Conservation (phyloP, 2,888 invertebrate genomes). For the Euphydryas editha region DNA sequence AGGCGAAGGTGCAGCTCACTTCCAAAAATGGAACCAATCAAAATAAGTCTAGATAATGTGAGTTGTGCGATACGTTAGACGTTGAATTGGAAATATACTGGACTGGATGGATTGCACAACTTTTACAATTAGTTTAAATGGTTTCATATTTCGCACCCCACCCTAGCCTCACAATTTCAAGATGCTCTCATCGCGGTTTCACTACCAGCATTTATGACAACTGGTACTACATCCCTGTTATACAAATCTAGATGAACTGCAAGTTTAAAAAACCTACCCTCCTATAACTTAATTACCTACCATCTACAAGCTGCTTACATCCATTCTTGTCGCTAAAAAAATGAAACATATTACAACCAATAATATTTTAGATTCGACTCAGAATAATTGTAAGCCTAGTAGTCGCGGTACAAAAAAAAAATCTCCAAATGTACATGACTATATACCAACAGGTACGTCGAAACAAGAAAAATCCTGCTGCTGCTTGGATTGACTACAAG, state of each 20-base stretch:
- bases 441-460: no score
- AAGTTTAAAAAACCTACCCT: conserved; percentile 6
- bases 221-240: no score
- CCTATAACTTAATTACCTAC: background rate
- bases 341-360: background rate
- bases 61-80: background rate
- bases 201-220: no score
- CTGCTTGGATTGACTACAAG: no score
- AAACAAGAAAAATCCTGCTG: no score
- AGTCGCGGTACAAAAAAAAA: no score
- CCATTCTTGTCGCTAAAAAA: background rate
- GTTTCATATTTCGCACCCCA: conserved; percentile 5
- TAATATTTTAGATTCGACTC: no score
- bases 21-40: background rate
- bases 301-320: background rate
- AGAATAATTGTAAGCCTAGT: no score
- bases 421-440: no score
- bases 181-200: background rate
- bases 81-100: conserved; percentile 11
- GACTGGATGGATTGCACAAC: conserved; percentile 12
- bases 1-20: background rate
- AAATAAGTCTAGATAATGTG: background rate
- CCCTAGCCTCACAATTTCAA: conserved; percentile 14
- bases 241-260: background rate
- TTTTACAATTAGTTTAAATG: conserved; percentile 15